Percentiles rank a stretch among this genome's conserved stretches.
phyloP scores from a whole-genome alignment of 2,113 vertebrate genomes.

The Lutjanus erythropterus region DNA sequence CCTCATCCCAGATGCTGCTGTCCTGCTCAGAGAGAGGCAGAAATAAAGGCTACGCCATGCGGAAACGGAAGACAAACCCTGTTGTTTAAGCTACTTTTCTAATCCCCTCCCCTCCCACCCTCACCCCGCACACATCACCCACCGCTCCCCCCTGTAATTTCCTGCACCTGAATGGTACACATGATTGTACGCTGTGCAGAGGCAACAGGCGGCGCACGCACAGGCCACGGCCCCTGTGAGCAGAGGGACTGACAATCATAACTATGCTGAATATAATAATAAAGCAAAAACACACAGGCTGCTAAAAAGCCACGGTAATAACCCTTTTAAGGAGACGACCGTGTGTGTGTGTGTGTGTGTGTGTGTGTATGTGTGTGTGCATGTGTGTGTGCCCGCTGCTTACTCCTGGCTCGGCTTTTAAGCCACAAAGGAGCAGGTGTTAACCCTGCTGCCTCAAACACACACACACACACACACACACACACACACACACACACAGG shows the following conservation, averaged over 20 bases:
- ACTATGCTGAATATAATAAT: slow-evolving; percentile 74
- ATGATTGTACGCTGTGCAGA: slow-evolving; percentile 73
- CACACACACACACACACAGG: not conserved
- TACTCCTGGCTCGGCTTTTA: slow-evolving; percentile 80
- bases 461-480: slow-evolving; percentile 31
- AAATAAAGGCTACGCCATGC: not conserved
- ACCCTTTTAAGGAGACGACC: slow-evolving; percentile 70
- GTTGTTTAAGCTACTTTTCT: slow-evolving; percentile 34
- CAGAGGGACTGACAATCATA: slow-evolving; percentile 73
- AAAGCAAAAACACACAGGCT: slow-evolving; percentile 66
- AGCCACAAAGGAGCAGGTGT: slow-evolving; percentile 93
- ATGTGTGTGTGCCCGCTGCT: slow-evolving; percentile 59
- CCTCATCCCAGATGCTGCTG: not conserved
- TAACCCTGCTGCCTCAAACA: slow-evolving; percentile 73
- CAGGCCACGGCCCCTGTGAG: slow-evolving; percentile 77
- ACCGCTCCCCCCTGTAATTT: slow-evolving; percentile 74
- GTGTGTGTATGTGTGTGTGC: slow-evolving; percentile 22
- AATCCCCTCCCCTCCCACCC: not conserved
- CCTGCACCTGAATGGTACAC: slow-evolving; percentile 76
- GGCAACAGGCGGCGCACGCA: slow-evolving; percentile 57
- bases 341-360: slow-evolving; percentile 17
- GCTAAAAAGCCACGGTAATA: slow-evolving; percentile 76
- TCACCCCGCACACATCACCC: slow-evolving; percentile 27
- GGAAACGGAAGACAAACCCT: slow-evolving; percentile 37
- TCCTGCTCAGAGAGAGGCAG: not conserved